Percentiles rank a stretch among this genome's conserved stretches.
Conservation (phyloP, 2,888 invertebrate species). For the Willowsia nigromaculata region DNA sequence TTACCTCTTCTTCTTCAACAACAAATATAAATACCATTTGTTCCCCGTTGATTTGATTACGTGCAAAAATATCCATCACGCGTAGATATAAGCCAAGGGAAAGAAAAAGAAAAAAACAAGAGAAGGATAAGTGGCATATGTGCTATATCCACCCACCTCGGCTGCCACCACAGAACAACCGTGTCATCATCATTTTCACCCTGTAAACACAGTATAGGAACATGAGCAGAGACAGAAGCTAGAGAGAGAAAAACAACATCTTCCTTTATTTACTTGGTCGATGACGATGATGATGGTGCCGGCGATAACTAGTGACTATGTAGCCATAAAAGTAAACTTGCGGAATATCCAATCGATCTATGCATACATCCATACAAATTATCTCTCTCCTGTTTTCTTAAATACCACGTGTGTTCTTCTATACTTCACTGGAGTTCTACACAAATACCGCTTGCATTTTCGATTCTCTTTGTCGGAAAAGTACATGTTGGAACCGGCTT, state of each 20-base stretch:
- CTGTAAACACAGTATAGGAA: no score
- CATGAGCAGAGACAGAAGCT: not conserved
- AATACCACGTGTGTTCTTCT: not conserved
- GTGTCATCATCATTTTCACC: not conserved
- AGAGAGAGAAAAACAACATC: not conserved
- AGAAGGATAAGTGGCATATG: constrained; percentile 11
- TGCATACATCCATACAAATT: constrained; percentile 19
- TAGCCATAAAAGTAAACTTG: not conserved
- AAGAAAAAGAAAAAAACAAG: not conserved
- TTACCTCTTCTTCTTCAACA: not conserved
- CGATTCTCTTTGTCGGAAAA: not conserved
- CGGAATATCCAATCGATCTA: not conserved
- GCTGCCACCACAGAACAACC: not conserved
- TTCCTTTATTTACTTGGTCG: constrained; percentile 7
- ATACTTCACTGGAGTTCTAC: no score
- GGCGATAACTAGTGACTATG: not conserved
- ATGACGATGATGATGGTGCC: not conserved
- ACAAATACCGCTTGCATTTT: not conserved
- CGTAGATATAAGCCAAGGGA: not conserved
- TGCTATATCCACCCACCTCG: not conserved
- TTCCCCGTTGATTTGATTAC: constrained; percentile 20
- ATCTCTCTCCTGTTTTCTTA: not conserved
- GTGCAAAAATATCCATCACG: not conserved
- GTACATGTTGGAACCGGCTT: not conserved
- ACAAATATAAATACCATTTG: not conserved